phyloP scores from a whole-genome alignment of 1,140 invertebrate genomes.

The Acromyrmex charruanus region DNA sequence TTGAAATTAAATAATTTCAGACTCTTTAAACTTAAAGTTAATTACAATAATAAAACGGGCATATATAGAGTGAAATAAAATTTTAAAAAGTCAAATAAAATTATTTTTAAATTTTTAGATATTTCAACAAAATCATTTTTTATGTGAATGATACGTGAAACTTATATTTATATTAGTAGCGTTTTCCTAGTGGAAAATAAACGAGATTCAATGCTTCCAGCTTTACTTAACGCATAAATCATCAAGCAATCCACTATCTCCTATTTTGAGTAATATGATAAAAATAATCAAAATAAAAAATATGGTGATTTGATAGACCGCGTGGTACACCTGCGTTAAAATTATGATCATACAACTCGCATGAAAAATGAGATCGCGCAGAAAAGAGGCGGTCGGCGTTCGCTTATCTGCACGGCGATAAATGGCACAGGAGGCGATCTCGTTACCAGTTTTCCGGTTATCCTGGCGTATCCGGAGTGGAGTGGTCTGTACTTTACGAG shows the following conservation, averaged over 20 bases:
- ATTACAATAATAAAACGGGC: too few relatives aligned
- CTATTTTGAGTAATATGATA: neutral
- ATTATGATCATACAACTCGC: neutral
- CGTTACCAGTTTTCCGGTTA: constrained; percentile 58
- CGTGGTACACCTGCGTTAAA: neutral
- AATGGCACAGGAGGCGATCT: constrained; percentile 9
- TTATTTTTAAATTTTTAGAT: too few relatives aligned
- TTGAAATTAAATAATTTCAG: too few relatives aligned
- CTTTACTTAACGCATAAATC: constrained; percentile 1
- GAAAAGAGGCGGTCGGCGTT: constrained; percentile 24
- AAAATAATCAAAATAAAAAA: neutral
- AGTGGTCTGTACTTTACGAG: constrained; percentile 59
- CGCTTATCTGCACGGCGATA: constrained; percentile 35
- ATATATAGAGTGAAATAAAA: too few relatives aligned
- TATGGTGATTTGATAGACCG: neutral
- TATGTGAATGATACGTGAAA: neutral
- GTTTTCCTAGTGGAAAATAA: too few relatives aligned
- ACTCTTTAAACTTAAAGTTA: too few relatives aligned
- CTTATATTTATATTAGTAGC: too few relatives aligned
- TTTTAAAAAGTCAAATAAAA: too few relatives aligned
- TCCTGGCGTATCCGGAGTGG: constrained; percentile 20
- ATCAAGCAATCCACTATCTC: neutral
- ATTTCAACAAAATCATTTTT: too few relatives aligned
- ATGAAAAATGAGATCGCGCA: constrained; percentile 11
- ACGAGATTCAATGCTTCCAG: neutral